Percentiles rank a stretch among this genome's conserved stretches.
Evolutionary conservation across 1,140 invertebrate genomes (phyloP).

Genomic region (Reticulitermes speratus): DNA sequence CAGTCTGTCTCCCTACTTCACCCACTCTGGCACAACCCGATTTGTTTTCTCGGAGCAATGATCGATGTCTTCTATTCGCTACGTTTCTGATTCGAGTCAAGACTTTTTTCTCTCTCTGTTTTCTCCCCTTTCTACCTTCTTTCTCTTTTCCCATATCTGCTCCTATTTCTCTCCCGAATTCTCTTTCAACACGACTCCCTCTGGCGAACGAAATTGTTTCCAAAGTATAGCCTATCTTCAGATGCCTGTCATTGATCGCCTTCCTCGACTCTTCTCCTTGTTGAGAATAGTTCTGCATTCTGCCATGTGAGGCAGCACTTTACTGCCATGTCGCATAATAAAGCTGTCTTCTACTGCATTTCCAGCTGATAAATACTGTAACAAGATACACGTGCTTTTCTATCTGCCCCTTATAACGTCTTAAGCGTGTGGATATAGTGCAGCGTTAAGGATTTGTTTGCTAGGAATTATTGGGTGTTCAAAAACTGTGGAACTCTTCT

Average conservation of each 20-base stretch:
- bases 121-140: slow-evolving; percentile 18
- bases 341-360: background rate
- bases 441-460: too few species aligned
- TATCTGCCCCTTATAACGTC: too few species aligned
- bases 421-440: too few species aligned
- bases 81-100: slow-evolving; percentile 15
- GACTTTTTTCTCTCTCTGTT: slow-evolving; percentile 19
- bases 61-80: slow-evolving; percentile 9
- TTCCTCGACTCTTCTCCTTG: background rate
- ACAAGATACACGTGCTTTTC: background rate
- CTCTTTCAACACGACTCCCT: background rate
- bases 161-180: background rate
- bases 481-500: too few species aligned
- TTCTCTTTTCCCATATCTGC: slow-evolving; percentile 15
- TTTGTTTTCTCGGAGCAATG: slow-evolving; percentile 23
- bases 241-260: slow-evolving; percentile 32
- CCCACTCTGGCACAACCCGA: background rate
- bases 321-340: background rate
- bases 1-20: too few species aligned
- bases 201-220: slow-evolving; percentile 31
- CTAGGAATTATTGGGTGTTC: too few species aligned
- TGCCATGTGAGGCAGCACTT: background rate
- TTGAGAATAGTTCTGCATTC: background rate
- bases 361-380: background rate
- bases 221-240: slow-evolving; percentile 30